Percentiles rank a stretch among this genome's conserved stretches.
Conservation (phyloP, 2,888 invertebrate species). For the Oscheius sp. region DNA sequence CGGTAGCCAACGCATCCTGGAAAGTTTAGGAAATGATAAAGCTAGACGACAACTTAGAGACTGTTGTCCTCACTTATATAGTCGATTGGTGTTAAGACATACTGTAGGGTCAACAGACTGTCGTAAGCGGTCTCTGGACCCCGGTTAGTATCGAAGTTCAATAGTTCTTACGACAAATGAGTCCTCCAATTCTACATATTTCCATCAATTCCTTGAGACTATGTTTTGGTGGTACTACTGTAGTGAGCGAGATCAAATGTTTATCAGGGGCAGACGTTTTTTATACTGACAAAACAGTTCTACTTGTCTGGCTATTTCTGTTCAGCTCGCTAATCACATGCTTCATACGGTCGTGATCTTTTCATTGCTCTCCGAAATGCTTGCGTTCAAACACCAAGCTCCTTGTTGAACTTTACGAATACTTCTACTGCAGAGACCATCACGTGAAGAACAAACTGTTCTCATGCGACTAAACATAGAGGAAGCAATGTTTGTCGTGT, state of each 20-base stretch:
- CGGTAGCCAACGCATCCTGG: slow-evolving; percentile 12
- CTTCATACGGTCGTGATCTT: neutral
- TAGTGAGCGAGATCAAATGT: too few species aligned
- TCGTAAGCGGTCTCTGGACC: slow-evolving; percentile 9
- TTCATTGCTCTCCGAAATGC: neutral
- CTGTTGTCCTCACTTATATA: too few species aligned
- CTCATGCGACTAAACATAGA: neutral
- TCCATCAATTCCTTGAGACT: too few species aligned
- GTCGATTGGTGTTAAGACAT: neutral
- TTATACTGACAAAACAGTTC: too few species aligned
- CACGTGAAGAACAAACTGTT: neutral
- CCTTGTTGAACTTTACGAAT: slow-evolving; percentile 2
- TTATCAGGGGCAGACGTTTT: too few species aligned
- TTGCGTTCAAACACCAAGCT: neutral
- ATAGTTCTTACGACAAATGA: neutral
- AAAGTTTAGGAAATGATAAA: too few species aligned
- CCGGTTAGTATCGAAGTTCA: neutral
- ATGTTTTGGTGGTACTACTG: too few species aligned
- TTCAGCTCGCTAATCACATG: too few species aligned
- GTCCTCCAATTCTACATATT: too few species aligned
- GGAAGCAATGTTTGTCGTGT: neutral
- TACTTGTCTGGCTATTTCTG: too few species aligned
- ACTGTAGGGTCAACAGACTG: slow-evolving; percentile 8
- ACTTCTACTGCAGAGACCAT: neutral
- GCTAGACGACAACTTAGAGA: too few species aligned